Evolutionary conservation across 2,888 invertebrate genomes (phyloP).

Genomic region (Linnaemya vulpina): DNA sequence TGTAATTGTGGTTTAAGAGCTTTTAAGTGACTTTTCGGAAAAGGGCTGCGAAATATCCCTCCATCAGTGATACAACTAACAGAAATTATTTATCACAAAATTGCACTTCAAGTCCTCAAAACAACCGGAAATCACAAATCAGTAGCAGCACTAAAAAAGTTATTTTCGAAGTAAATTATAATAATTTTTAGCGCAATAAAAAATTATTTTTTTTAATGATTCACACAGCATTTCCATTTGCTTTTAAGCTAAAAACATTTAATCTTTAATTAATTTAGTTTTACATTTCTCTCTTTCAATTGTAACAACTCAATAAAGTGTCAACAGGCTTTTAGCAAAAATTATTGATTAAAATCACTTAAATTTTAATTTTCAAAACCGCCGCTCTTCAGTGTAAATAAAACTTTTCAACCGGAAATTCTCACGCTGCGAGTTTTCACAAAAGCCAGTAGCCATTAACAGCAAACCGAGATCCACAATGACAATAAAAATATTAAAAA

Average conservation of each 20-base stretch:
- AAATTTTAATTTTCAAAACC: neutral
- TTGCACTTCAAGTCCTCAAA: too few species aligned
- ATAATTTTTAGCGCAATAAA: too few species aligned
- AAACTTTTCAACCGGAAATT: constrained; percentile 19
- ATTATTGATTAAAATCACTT: neutral
- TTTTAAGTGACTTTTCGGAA: too few species aligned
- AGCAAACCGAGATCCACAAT: neutral
- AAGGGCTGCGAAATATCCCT: too few species aligned
- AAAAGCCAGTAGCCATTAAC: neutral
- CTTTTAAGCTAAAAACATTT: neutral
- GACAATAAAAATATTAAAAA: too few species aligned
- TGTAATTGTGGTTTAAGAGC: too few species aligned
- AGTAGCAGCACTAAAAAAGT: too few species aligned
- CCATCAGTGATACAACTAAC: too few species aligned
- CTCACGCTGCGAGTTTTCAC: constrained; percentile 20
- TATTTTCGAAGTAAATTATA: too few species aligned
- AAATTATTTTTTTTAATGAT: too few species aligned
- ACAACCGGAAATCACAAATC: too few species aligned
- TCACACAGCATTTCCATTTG: neutral
- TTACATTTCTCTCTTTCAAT: neutral
- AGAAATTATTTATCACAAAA: too few species aligned
- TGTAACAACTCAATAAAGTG: neutral
- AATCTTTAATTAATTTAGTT: neutral
- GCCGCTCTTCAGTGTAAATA: constrained; percentile 12
- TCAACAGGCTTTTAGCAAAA: neutral